Conservation (phyloP, 2,888 invertebrate genomes). For the Ephialtes manifestator region DNA sequence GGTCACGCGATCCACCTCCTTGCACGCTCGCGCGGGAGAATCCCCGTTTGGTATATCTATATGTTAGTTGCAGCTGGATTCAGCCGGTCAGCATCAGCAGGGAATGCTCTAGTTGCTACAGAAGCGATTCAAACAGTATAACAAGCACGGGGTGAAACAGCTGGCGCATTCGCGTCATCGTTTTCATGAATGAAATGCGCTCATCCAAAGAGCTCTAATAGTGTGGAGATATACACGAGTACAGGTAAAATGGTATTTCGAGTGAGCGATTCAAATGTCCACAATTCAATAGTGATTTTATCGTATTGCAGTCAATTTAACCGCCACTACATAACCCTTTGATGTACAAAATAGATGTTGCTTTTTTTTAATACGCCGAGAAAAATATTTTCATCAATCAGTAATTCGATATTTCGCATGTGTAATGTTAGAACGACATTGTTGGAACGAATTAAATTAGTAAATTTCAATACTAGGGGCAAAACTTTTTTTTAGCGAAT, state of each 20-base stretch:
- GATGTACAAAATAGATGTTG: background rate
- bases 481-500: too few species aligned
- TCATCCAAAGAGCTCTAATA: slow-evolving; percentile 46
- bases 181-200: slow-evolving; percentile 56
- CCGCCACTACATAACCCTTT: background rate
- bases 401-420: background rate
- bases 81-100: slow-evolving; percentile 47
- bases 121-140: slow-evolving; percentile 21
- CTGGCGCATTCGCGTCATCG: slow-evolving; percentile 53
- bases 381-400: background rate
- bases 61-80: slow-evolving; percentile 29
- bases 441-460: too few species aligned
- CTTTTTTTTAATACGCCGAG: background rate
- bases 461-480: too few species aligned
- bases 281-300: slow-evolving; percentile 8
- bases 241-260: slow-evolving; percentile 18
- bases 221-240: background rate
- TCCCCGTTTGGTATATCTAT: slow-evolving; percentile 9
- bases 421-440: background rate
- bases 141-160: slow-evolving; percentile 42
- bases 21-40: slow-evolving; percentile 1
- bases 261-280: slow-evolving; percentile 35
- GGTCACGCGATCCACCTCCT: slow-evolving; percentile 42
- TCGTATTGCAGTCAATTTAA: slow-evolving; percentile 18
- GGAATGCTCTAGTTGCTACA: slow-evolving; percentile 36